Evolutionary conservation across 2,888 invertebrate genomes (phyloP).

Genomic region (Hypena proboscidalis): DNA sequence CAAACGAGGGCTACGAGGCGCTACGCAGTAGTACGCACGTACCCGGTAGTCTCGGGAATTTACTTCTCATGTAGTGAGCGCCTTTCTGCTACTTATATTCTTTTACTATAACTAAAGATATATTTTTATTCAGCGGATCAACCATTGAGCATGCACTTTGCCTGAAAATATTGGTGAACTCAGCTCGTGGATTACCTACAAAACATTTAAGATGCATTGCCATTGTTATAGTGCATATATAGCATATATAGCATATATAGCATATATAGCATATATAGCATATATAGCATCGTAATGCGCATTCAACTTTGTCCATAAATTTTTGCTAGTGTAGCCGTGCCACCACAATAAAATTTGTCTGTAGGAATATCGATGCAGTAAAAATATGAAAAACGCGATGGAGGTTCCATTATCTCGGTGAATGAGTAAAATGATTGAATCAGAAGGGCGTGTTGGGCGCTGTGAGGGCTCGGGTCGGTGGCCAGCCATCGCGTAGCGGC

Average conservation of each 20-base stretch:
- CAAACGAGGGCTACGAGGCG: constrained; percentile 52
- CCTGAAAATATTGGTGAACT: too few relatives aligned
- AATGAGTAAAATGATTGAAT: constrained; percentile 63
- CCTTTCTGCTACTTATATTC: background rate
- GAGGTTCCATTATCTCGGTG: constrained; percentile 27
- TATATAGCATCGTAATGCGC: too few relatives aligned
- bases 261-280: too few relatives aligned
- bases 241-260: too few relatives aligned
- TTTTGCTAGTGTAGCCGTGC: background rate
- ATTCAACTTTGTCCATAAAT: too few relatives aligned
- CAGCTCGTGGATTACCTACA: too few relatives aligned
- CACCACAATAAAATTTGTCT: background rate
- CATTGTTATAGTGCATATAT: too few relatives aligned
- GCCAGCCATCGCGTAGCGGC: constrained; percentile 49
- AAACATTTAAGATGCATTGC: too few relatives aligned
- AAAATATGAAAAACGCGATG: background rate
- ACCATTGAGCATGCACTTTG: too few relatives aligned
- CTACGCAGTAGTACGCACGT: constrained; percentile 59
- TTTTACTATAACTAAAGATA: too few relatives aligned
- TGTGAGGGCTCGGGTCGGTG: constrained; percentile 61
- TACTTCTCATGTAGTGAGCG: constrained; percentile 8
- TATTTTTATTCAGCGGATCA: too few relatives aligned
- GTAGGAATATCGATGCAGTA: background rate
- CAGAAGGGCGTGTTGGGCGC: constrained; percentile 64
- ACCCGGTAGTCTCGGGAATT: constrained; percentile 24